phyloP scores from a whole-genome alignment of 2,797 vertebrate genomes.

The Leptodactylus fallax region DNA sequence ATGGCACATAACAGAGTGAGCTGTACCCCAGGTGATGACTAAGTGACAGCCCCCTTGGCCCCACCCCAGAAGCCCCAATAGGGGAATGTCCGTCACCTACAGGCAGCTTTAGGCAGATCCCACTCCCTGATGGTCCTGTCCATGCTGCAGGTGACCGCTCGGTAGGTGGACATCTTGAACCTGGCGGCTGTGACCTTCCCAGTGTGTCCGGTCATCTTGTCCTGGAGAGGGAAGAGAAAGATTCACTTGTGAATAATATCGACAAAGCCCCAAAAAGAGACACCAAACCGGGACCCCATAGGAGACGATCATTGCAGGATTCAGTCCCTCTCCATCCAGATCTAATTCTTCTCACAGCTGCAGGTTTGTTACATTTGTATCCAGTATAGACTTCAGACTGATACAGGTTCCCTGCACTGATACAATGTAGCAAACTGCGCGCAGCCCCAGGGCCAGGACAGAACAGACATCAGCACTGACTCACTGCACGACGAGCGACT shows the following conservation, averaged over 20 bases:
- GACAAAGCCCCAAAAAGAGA: neutral
- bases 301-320: too few species aligned
- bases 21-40: too few species aligned
- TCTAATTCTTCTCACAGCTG: neutral
- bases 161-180: constrained; percentile 79
- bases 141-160: constrained; percentile 86
- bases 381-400: too few species aligned
- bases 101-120: constrained; percentile 84
- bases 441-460: too few species aligned
- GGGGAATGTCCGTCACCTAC: constrained; percentile 73
- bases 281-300: neutral
- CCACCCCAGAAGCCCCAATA: neutral
- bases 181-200: constrained; percentile 88
- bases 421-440: neutral
- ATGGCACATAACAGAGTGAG: too few species aligned
- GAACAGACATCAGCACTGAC: too few species aligned
- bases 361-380: neutral
- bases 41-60: too few species aligned
- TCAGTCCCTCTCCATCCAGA: too few species aligned
- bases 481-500: neutral
- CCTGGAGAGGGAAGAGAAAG: constrained; percentile 69
- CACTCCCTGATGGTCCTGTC: constrained; percentile 86
- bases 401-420: neutral
- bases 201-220: constrained; percentile 86
- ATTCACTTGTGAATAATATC: neutral